These are phyloP conservation scores for Andrena haemorrhoa DNA, from an alignment of 2,888 invertebrate genomes.

Conservation along the genomic window DNA sequence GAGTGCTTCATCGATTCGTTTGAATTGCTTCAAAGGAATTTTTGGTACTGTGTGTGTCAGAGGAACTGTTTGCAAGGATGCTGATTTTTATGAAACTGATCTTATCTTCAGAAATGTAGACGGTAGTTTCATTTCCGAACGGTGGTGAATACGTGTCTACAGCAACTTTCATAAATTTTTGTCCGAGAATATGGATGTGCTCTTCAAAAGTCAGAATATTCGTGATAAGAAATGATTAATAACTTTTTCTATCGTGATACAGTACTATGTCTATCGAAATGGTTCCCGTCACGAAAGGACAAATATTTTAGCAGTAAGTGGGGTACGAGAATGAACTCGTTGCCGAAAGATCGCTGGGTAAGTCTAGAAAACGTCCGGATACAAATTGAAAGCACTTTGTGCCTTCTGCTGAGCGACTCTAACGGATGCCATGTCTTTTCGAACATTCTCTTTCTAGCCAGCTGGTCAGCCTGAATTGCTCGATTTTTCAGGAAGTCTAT, in stretches of 20 bases:
- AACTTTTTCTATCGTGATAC: too few species aligned
- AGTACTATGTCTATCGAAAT: background rate
- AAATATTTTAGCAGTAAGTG: constrained; percentile 2
- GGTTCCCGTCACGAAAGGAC: background rate
- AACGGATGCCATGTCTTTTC: constrained; percentile 52
- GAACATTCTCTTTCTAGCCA: constrained; percentile 38
- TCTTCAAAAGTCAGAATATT: too few species aligned
- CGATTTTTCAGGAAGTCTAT: constrained; percentile 72
- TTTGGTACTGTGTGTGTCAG: too few species aligned
- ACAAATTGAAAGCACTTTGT: constrained; percentile 75
- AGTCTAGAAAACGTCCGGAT: constrained; percentile 56
- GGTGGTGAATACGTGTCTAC: too few species aligned
- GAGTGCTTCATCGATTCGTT: background rate
- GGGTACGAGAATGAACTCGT: constrained; percentile 8
- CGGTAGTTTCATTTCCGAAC: too few species aligned
- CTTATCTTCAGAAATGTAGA: too few species aligned
- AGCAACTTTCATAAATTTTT: too few species aligned
- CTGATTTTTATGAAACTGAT: too few species aligned
- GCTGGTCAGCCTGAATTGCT: constrained; percentile 54
- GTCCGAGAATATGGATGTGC: too few species aligned
- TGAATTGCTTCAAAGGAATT: too few species aligned
- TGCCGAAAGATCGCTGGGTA: constrained; percentile 28
- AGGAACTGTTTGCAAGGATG: too few species aligned
- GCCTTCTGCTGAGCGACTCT: constrained; percentile 52
- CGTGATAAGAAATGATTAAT: too few species aligned